Evolutionary conservation across 2,797 vertebrate genomes (phyloP).

Genomic region (Sardinella longiceps): DNA sequence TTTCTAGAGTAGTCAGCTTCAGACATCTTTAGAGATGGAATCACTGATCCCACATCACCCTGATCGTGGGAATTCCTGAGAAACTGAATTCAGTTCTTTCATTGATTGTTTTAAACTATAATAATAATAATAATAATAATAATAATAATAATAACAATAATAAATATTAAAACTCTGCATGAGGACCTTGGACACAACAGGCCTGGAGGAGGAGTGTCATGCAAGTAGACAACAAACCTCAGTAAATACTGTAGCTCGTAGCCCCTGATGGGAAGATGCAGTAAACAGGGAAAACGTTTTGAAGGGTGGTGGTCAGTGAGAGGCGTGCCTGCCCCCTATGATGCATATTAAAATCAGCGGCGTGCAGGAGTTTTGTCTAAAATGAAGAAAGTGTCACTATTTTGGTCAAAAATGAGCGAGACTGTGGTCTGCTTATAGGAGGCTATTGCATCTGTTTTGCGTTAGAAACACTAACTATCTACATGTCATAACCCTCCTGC

Average conservation of each 20-base stretch:
- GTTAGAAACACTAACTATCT: neutral
- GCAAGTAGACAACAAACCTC: neutral
- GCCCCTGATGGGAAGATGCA: neutral
- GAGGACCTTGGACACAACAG: neutral
- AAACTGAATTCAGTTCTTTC: slow-evolving; percentile 8
- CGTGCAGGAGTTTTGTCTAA: neutral
- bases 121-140: neutral
- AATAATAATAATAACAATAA: neutral
- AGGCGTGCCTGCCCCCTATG: neutral
- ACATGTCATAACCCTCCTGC: neutral
- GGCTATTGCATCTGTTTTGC: neutral
- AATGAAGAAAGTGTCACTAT: neutral
- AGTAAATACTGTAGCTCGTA: neutral
- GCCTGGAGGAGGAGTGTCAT: neutral
- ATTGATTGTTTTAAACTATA: neutral
- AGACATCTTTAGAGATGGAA: neutral
- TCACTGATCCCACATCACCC: neutral
- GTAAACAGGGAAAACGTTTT: neutral
- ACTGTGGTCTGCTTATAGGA: neutral
- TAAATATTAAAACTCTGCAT: neutral
- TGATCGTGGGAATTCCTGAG: neutral
- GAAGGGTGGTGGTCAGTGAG: neutral
- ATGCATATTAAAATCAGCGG: neutral
- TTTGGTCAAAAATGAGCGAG: neutral
- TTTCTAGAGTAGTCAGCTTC: slow-evolving; percentile 5